These are phyloP conservation scores for Pediacus dermestoides DNA, from an alignment of 2,888 invertebrate genomes.

Conservation along the genomic window DNA sequence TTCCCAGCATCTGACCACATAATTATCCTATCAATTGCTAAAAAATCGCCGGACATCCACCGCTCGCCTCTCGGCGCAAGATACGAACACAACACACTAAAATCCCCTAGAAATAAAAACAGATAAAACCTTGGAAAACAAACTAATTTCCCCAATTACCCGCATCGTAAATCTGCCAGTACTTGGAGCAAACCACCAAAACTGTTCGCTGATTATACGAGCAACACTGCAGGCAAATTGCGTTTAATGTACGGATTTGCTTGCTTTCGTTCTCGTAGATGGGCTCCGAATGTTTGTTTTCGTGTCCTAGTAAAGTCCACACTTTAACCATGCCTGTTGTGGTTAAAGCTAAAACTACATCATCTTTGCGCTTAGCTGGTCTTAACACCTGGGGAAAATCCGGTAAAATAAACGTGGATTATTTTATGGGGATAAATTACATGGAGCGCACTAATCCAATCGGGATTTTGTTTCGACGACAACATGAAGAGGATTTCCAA, in stretches of 20 bases:
- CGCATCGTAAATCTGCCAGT: slow-evolving; percentile 88
- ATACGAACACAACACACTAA: slow-evolving; percentile 90
- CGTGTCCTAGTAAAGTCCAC: slow-evolving; percentile 89
- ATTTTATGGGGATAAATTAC: too few relatives aligned
- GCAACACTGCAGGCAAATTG: slow-evolving; percentile 89
- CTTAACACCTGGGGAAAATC: slow-evolving; percentile 55
- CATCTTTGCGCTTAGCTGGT: slow-evolving; percentile 80
- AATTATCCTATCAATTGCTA: slow-evolving; percentile 86
- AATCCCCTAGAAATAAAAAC: slow-evolving; percentile 65
- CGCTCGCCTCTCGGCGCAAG: slow-evolving; percentile 84
- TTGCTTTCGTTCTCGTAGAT: slow-evolving; percentile 97
- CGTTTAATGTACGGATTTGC: slow-evolving; percentile 91
- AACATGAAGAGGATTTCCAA: slow-evolving; percentile 88
- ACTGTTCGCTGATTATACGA: slow-evolving; percentile 95
- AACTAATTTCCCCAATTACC: slow-evolving; percentile 52
- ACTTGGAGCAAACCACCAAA: slow-evolving; percentile 92
- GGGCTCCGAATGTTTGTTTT: slow-evolving; percentile 81
- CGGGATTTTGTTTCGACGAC: slow-evolving; percentile 92
- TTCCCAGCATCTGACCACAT: slow-evolving; percentile 96
- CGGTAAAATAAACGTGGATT: slow-evolving; percentile 1
- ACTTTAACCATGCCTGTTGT: slow-evolving; percentile 96
- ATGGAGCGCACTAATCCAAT: slow-evolving; percentile 97
- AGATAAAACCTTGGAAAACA: slow-evolving; percentile 9
- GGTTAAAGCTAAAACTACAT: slow-evolving; percentile 91
- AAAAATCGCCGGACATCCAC: slow-evolving; percentile 95